Evolutionary conservation across 2,888 invertebrate genomes (phyloP).

Genomic region (Athetis lepigone): DNA sequence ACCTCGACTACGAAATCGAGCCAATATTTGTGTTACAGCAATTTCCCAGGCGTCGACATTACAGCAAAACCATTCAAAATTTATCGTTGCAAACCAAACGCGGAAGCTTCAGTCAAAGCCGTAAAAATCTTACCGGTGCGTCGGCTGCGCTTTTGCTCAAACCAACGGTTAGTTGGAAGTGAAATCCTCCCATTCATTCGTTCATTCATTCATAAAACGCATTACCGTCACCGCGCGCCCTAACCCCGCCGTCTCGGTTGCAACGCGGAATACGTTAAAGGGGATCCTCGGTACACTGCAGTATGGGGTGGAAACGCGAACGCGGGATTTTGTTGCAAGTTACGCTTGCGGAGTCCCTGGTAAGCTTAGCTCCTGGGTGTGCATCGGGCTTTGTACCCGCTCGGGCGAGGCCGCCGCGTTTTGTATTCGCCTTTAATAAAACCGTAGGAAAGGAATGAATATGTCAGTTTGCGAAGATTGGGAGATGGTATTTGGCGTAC

Average conservation of each 20-base stretch:
- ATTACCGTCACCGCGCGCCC: slow-evolving; percentile 79
- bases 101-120: slow-evolving; percentile 42
- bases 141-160: slow-evolving; percentile 77
- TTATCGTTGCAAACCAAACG: slow-evolving; percentile 67
- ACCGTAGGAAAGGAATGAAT: slow-evolving; percentile 73
- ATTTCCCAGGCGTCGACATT: slow-evolving; percentile 45
- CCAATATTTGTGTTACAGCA: slow-evolving; percentile 55
- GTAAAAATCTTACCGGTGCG: slow-evolving; percentile 58
- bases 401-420: slow-evolving; percentile 72
- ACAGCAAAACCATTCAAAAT: slow-evolving; percentile 62
- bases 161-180: slow-evolving; percentile 83
- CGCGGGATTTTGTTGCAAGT: slow-evolving; percentile 83
- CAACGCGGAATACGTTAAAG: slow-evolving; percentile 81
- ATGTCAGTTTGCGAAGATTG: slow-evolving; percentile 64
- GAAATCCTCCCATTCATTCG: slow-evolving; percentile 85
- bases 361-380: slow-evolving; percentile 76
- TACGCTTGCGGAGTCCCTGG: slow-evolving; percentile 77
- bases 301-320: slow-evolving; percentile 81
- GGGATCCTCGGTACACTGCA: slow-evolving; percentile 78
- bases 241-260: slow-evolving; percentile 71
- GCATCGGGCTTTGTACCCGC: slow-evolving; percentile 76
- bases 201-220: slow-evolving; percentile 87
- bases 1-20: slow-evolving; percentile 69
- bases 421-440: slow-evolving; percentile 80
- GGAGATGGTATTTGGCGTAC: slow-evolving; percentile 43